phyloP scores from a whole-genome alignment of 2,888 invertebrate species.

The Athalia cordata region DNA sequence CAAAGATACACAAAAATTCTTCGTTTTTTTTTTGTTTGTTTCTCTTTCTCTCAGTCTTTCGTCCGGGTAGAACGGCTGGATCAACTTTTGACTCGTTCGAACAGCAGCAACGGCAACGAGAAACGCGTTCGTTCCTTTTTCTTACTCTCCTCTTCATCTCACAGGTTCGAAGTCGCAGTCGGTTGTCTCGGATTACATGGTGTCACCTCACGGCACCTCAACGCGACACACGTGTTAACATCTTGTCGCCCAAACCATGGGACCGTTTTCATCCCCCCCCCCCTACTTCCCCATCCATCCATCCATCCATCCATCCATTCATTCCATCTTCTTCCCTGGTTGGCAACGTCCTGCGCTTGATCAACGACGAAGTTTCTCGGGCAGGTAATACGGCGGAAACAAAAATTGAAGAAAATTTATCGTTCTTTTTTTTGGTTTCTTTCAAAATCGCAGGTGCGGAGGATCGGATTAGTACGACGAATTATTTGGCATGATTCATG shows the following conservation, averaged over 20 bases:
- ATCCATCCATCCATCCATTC: no score
- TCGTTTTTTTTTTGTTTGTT: neutral
- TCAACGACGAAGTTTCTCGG: no score
- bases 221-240: slow-evolving; percentile 68
- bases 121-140: neutral
- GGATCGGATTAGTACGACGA: neutral
- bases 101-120: neutral
- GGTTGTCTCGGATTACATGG: slow-evolving; percentile 70
- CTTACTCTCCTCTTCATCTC: slow-evolving; percentile 7
- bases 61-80: neutral
- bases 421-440: no score
- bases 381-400: no score
- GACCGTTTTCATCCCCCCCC: slow-evolving; percentile 49
- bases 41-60: neutral
- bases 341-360: no score
- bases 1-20: neutral
- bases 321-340: no score
- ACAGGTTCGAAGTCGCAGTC: slow-evolving; percentile 52
- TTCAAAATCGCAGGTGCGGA: neutral
- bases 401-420: no score
- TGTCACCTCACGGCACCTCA: slow-evolving; percentile 65
- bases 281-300: no score
- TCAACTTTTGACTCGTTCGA: slow-evolving; percentile 35
- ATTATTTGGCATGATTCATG: neutral
- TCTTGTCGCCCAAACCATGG: slow-evolving; percentile 65